Percentiles rank a stretch among this genome's conserved stretches.
Conservation (phyloP, 2,888 invertebrate species). For the Perithous albicinctus region DNA sequence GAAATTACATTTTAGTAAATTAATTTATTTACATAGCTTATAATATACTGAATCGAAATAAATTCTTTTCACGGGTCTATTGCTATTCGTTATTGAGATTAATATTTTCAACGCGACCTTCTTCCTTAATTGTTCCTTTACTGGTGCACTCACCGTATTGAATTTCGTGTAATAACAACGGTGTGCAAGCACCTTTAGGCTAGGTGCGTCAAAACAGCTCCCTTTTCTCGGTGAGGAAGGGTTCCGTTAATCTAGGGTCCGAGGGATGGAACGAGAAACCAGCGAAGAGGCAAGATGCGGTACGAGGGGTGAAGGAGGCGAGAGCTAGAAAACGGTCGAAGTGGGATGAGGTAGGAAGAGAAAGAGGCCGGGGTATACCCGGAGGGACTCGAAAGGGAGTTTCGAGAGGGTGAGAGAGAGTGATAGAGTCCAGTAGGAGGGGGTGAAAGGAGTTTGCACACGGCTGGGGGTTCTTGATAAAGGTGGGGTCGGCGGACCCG, state of each 20-base stretch:
- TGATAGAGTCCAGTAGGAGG: conserved; percentile 64
- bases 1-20: no score
- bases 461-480: conserved; percentile 81
- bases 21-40: no score
- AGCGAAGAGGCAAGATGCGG: conserved; percentile 49
- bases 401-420: conserved; percentile 72
- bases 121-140: no score
- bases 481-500: conserved; percentile 83
- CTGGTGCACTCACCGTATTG: no score
- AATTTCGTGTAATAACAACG: neutral
- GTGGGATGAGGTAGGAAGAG: conserved; percentile 67
- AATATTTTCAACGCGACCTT: no score
- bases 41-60: no score
- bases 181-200: conserved; percentile 76
- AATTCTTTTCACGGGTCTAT: no score
- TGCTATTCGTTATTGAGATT: no score
- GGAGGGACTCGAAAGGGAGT: conserved; percentile 70
- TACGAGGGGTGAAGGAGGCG: conserved; percentile 58
- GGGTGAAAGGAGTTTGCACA: conserved; percentile 70
- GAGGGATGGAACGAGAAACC: conserved; percentile 73
- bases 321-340: conserved; percentile 60
- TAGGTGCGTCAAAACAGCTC: conserved; percentile 80
- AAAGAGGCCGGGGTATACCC: conserved; percentile 69
- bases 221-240: conserved; percentile 79
- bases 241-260: conserved; percentile 83